Conservation (phyloP, 1,140 invertebrate species). For the Leptopilina boulardi region DNA sequence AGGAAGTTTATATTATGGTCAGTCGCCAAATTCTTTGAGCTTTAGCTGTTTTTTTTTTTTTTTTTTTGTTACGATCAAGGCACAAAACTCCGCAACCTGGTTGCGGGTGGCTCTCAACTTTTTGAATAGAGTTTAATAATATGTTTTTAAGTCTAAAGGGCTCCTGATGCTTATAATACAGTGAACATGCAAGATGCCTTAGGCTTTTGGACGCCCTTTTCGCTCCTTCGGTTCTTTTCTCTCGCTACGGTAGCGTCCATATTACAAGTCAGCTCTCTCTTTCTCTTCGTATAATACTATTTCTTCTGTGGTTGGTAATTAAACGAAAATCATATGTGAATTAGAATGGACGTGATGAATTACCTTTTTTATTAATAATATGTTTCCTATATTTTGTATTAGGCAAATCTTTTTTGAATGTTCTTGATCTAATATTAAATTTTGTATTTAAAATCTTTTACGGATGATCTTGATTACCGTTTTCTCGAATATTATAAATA, state of each 20-base stretch:
- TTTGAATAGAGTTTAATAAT: slow-evolving; percentile 66
- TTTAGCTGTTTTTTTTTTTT: too few relatives aligned
- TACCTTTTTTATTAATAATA: not conserved
- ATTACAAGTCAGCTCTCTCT: slow-evolving; percentile 47
- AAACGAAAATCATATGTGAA: slow-evolving; percentile 13
- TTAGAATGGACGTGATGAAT: not conserved
- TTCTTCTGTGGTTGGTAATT: not conserved
- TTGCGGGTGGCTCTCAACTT: slow-evolving; percentile 56
- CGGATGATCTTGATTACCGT: too few relatives aligned
- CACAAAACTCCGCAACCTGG: slow-evolving; percentile 38
- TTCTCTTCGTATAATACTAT: slow-evolving; percentile 32
- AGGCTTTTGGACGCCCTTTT: slow-evolving; percentile 60
- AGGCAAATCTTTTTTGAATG: too few relatives aligned
- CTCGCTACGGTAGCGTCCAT: slow-evolving; percentile 57
- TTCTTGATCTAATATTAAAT: too few relatives aligned
- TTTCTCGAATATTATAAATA: too few relatives aligned
- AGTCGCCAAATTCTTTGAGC: slow-evolving; percentile 42
- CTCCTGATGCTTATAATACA: slow-evolving; percentile 65
- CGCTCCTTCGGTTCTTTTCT: slow-evolving; percentile 55
- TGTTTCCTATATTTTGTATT: too few relatives aligned
- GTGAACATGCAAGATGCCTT: slow-evolving; percentile 54
- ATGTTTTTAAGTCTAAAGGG: slow-evolving; percentile 69
- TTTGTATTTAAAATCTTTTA: too few relatives aligned
- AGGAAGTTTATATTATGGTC: slow-evolving; percentile 63
- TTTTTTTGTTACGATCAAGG: too few relatives aligned